Conservation (phyloP, 2,113 vertebrate genomes). For the Oceanodroma tethys region DNA sequence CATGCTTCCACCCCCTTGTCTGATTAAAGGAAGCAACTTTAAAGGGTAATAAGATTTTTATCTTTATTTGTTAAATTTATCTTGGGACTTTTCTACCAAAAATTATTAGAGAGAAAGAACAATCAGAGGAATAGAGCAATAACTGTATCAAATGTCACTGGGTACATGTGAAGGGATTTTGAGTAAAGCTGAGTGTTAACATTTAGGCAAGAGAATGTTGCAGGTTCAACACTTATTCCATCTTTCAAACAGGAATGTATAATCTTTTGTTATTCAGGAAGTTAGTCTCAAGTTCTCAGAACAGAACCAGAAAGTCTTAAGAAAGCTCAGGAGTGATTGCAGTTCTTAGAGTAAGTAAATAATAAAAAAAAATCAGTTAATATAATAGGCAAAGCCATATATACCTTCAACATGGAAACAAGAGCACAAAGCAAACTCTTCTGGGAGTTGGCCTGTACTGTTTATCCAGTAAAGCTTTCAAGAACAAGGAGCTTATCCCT, state of each 20-base stretch:
- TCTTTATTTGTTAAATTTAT: background rate
- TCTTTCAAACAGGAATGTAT: background rate
- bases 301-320: background rate
- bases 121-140: background rate
- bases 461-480: background rate
- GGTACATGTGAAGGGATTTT: background rate
- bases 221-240: background rate
- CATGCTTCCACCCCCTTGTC: background rate
- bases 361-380: background rate
- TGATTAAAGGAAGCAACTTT: background rate
- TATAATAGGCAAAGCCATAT: background rate
- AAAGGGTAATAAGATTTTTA: background rate
- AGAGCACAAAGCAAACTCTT: background rate
- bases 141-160: background rate
- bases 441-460: background rate
- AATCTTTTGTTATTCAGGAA: background rate
- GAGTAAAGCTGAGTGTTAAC: background rate
- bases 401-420: background rate
- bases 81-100: background rate
- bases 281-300: background rate
- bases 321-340: background rate
- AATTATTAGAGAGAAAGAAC: background rate
- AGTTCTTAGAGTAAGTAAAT: background rate
- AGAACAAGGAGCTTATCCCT: background rate
- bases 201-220: background rate